Conservation (phyloP, 1,140 invertebrate genomes). For the Paralvinella palmiformis region DNA sequence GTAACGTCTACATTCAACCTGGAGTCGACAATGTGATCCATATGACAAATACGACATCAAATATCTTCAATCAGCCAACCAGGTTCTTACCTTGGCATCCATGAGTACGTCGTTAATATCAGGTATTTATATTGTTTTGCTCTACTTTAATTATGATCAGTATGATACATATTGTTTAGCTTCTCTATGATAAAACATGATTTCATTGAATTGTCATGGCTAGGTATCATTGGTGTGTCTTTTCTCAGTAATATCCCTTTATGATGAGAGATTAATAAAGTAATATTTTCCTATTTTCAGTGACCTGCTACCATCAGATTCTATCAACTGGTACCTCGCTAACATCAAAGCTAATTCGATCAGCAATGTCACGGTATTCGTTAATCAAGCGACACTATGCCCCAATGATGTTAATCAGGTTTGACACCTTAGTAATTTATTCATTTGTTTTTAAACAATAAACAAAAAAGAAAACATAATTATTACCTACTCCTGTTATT, state of each 20-base stretch:
- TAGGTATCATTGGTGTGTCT: too few relatives aligned
- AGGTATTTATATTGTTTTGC: slow-evolving; percentile 28
- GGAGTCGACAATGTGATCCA: slow-evolving; percentile 27
- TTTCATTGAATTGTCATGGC: too few relatives aligned
- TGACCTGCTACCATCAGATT: too few relatives aligned
- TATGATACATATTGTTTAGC: too few relatives aligned
- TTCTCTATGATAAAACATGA: too few relatives aligned
- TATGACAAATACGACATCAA: neutral
- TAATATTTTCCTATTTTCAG: too few relatives aligned
- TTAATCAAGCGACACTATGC: slow-evolving; percentile 3
- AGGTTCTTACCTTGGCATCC: slow-evolving; percentile 23
- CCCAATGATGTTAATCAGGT: slow-evolving; percentile 1
- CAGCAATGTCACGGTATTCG: slow-evolving; percentile 8
- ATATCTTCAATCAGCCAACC: slow-evolving; percentile 15
- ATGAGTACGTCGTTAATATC: slow-evolving; percentile 24
- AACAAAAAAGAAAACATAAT: neutral
- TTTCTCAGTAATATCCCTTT: too few relatives aligned
- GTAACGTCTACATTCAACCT: slow-evolving; percentile 31
- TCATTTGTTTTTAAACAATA: too few relatives aligned
- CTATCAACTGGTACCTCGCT: slow-evolving; percentile 17
- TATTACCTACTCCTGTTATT: neutral
- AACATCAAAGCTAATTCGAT: slow-evolving; percentile 17
- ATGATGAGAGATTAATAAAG: too few relatives aligned
- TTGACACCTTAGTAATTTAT: too few relatives aligned
- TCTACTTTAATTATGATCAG: too few relatives aligned